phyloP scores from a whole-genome alignment of 1,140 invertebrate genomes.

The Drosophila kanapiae region DNA sequence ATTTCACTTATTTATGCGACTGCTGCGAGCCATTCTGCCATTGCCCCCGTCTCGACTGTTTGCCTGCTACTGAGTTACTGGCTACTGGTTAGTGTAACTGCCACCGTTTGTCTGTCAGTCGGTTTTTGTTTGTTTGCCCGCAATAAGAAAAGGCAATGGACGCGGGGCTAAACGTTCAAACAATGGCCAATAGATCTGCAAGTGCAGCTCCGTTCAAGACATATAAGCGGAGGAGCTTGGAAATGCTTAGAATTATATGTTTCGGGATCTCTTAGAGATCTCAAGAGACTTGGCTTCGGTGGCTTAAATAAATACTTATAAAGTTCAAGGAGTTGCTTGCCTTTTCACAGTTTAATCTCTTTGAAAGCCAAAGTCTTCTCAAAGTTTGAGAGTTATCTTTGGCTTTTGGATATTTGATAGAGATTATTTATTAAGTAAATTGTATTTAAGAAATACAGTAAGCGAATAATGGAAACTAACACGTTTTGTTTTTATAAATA shows the following conservation, averaged over 20 bases:
- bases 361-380: no score
- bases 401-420: no score
- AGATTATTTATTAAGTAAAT: no score
- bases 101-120: constrained; percentile 28
- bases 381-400: no score
- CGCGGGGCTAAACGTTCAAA: constrained; percentile 43
- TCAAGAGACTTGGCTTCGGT: background rate
- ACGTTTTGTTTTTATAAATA: background rate
- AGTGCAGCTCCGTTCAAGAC: background rate
- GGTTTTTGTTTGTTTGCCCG: constrained; percentile 45
- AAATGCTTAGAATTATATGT: background rate
- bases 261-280: background rate
- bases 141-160: constrained; percentile 40
- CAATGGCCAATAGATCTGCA: constrained; percentile 38
- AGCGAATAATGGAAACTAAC: no score
- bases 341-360: no score
- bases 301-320: background rate
- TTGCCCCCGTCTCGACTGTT: constrained; percentile 30
- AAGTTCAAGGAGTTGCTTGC: no score
- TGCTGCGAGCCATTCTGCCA: constrained; percentile 23
- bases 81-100: constrained; percentile 32
- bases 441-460: no score
- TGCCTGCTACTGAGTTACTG: constrained; percentile 20
- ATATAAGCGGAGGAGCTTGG: background rate
- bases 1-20: constrained; percentile 68